Base-by-base conservation (phyloP, 1,140 invertebrate genomes). In the Drosophila grimshawi region DNA sequence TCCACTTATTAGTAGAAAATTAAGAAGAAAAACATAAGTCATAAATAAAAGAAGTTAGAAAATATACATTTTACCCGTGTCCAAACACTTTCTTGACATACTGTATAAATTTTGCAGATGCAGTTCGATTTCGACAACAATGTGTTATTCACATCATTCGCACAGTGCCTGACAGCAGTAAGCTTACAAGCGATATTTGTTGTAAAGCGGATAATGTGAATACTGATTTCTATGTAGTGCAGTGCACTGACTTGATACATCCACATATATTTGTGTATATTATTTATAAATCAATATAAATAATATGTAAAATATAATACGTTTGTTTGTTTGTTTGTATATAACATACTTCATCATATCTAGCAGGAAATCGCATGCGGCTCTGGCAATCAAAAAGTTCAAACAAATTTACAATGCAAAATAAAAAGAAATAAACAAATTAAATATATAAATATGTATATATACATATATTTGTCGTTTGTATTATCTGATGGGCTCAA, bases 361-460 rank as follows among this genome's bases (percentile, higher is more conserved):
- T 66, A 63, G 62, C 46, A 78, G 80, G 76, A 82, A 76, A 79
- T 78, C 52, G 61, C 39, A 71, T 74, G 76, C 63, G 56, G 43
- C 46, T 56, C 27, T 59, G 49, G 27, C 61, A 52, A 63, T 67
- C 76, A 61, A 66, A 78, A 29, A 70, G 70, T 80, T 60, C 64
- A 72, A 56, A 45, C 4, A 46, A 77, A 63, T 68, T 19, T 19
- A 19, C 19, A 19, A 19, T 19, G 0, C 2, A 19, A 56, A 67
- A 46, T 74, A 37, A 48, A 60, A 32, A n/a, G 45, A 64, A 56
- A 41, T 27, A 59, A 49, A 57, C n/a, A 55, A 37, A 19, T 8
- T 19, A 61, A 29, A 19, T 37, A 10, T 7, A 57, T 43, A 67
- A 37, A 32, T 39, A 39, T 39, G 0, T 6, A 39, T 39, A 7